These are phyloP conservation scores for Ariolimax columbianus DNA, from an alignment of 2,888 invertebrate genomes.

Conservation along the genomic window DNA sequence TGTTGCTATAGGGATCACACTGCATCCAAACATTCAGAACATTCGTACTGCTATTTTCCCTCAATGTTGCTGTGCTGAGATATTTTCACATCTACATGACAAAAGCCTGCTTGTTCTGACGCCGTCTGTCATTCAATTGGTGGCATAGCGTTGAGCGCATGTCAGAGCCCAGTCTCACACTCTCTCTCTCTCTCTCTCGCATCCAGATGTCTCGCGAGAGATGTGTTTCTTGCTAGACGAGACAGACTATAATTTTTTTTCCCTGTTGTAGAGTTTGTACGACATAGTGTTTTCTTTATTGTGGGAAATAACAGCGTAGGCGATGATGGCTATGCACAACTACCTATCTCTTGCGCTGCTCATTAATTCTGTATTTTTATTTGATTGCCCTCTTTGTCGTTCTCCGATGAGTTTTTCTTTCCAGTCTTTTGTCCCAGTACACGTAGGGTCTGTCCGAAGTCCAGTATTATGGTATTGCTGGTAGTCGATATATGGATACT, in stretches of 20 bases:
- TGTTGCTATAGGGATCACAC: background rate
- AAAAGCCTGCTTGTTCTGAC: background rate
- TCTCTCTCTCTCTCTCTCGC: background rate
- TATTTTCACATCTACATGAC: conserved; percentile 15
- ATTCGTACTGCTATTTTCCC: background rate
- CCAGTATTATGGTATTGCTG: too few relatives aligned
- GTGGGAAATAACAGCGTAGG: too few relatives aligned
- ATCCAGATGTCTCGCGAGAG: conserved; percentile 2
- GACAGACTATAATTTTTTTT: background rate
- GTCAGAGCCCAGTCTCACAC: background rate
- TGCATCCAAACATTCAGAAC: background rate
- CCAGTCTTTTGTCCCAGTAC: too few relatives aligned
- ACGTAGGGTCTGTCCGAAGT: too few relatives aligned
- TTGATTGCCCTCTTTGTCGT: too few relatives aligned
- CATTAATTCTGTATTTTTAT: too few relatives aligned
- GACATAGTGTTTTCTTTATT: too few relatives aligned
- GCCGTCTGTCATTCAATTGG: background rate
- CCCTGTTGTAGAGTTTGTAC: background rate
- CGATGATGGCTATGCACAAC: too few relatives aligned
- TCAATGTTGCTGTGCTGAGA: background rate
- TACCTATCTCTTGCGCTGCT: too few relatives aligned
- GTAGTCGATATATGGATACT: too few relatives aligned
- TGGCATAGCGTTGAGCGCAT: background rate
- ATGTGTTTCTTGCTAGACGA: background rate
- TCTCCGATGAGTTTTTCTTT: too few relatives aligned